Evolutionary conservation across 2,797 vertebrate species (phyloP).

Genomic region (Buceros bicornis): DNA sequence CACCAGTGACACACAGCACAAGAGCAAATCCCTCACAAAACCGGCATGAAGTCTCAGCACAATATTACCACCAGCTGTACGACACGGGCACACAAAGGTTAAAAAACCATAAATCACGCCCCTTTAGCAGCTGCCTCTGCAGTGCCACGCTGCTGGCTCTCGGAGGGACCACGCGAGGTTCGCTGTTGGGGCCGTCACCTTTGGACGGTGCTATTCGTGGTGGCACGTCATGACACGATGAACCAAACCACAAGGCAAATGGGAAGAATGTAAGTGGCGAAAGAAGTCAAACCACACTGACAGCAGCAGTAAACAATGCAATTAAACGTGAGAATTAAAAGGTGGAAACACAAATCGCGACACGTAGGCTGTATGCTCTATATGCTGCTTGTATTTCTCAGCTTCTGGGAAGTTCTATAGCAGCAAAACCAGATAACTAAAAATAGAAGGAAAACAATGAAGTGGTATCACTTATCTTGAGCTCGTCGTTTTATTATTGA

Average conservation of each 20-base stretch:
- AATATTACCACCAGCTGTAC: not conserved
- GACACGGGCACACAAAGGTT: not conserved
- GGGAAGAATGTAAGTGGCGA: not conserved
- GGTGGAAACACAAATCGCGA: not conserved
- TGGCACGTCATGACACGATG: not conserved
- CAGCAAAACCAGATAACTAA: not conserved
- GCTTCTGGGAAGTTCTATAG: not conserved
- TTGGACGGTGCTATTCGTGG: not conserved
- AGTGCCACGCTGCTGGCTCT: not conserved
- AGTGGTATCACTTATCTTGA: not conserved
- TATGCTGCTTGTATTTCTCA: not conserved
- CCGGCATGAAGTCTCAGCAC: not conserved
- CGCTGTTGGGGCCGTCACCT: not conserved
- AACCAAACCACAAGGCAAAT: not conserved
- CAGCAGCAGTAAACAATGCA: not conserved
- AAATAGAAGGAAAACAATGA: not conserved
- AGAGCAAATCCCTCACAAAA: not conserved
- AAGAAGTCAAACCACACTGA: not conserved
- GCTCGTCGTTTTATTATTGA: not conserved
- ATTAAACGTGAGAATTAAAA: not conserved
- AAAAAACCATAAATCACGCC: not conserved
- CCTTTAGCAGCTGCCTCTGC: not conserved
- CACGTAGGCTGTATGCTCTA: not conserved
- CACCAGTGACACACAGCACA: not conserved
- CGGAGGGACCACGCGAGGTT: accelerated